phyloP scores from a whole-genome alignment of 2,113 vertebrate species.

The Corynorhinus townsendii region DNA sequence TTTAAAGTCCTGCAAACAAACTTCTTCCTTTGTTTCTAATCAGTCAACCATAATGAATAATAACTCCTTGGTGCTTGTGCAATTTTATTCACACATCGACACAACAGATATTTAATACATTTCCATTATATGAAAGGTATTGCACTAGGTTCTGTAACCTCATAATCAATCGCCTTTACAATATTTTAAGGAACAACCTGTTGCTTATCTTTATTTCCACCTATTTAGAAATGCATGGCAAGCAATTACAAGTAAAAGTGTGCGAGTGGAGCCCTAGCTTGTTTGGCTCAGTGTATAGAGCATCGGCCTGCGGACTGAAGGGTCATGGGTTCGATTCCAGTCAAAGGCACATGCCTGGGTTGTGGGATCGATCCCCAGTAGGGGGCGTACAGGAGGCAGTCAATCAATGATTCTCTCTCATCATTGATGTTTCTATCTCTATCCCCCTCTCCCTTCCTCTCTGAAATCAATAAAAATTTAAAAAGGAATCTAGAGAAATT shows the following conservation, averaged over 20 bases:
- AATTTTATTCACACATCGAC: background rate
- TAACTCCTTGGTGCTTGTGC: background rate
- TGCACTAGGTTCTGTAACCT: constrained; percentile 8
- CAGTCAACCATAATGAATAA: background rate
- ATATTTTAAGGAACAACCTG: background rate
- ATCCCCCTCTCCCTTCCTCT: too few species aligned
- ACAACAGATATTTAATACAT: background rate
- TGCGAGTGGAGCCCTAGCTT: background rate
- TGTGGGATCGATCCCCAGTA: too few species aligned
- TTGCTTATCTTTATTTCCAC: constrained; percentile 15
- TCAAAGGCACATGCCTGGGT: too few species aligned
- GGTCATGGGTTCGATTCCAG: too few species aligned
- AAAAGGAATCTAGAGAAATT: too few species aligned
- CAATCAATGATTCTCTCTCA: too few species aligned
- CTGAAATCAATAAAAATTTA: too few species aligned
- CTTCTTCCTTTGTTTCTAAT: background rate
- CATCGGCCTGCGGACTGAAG: too few species aligned
- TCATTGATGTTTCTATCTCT: too few species aligned
- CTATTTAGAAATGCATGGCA: background rate
- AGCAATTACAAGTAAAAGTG: background rate
- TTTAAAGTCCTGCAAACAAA: background rate
- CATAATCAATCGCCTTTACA: background rate
- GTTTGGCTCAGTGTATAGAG: too few species aligned
- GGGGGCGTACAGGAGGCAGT: too few species aligned
- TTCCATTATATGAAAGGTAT: background rate